Conservation (phyloP, 2,888 invertebrate species). For the Hesperia comma region DNA sequence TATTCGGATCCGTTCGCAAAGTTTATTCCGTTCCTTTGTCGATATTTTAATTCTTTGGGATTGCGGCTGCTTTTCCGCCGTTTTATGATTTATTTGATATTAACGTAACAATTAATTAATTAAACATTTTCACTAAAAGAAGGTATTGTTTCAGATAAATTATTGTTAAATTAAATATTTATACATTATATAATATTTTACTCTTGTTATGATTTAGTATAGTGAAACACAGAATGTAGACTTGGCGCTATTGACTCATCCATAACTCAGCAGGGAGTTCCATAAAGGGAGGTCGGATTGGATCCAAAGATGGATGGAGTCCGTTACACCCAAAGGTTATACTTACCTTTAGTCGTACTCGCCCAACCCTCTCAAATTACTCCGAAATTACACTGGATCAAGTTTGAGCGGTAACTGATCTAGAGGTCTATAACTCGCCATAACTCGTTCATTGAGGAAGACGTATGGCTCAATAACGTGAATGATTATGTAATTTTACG, state of each 20-base stretch:
- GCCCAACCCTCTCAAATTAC: constrained; percentile 14
- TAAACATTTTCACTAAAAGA: too few relatives aligned
- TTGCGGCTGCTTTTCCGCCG: constrained; percentile 10
- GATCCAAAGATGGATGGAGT: background rate
- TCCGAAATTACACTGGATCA: background rate
- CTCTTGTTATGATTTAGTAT: too few relatives aligned
- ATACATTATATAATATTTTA: too few relatives aligned
- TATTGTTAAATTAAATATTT: too few relatives aligned
- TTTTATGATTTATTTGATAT: constrained; percentile 6
- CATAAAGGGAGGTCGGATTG: background rate
- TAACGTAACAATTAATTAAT: too few relatives aligned
- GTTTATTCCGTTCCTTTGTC: constrained; percentile 23
- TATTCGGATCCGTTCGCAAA: constrained; percentile 30
- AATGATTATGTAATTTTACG: constrained; percentile 35
- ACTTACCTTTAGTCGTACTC: background rate
- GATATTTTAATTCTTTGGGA: constrained; percentile 33
- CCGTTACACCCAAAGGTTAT: background rate
- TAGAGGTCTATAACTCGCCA: constrained; percentile 13
- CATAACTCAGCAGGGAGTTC: too few relatives aligned
- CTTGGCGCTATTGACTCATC: too few relatives aligned
- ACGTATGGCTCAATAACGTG: constrained; percentile 31
- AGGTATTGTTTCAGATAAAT: too few relatives aligned
- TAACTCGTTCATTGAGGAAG: constrained; percentile 3
- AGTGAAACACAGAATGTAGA: too few relatives aligned
- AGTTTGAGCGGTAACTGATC: background rate